Percentiles rank a stretch among this genome's conserved stretches.
These are phyloP conservation scores for Scatophagus argus DNA, from an alignment of 2,113 vertebrate genomes.

Conservation along the genomic window DNA sequence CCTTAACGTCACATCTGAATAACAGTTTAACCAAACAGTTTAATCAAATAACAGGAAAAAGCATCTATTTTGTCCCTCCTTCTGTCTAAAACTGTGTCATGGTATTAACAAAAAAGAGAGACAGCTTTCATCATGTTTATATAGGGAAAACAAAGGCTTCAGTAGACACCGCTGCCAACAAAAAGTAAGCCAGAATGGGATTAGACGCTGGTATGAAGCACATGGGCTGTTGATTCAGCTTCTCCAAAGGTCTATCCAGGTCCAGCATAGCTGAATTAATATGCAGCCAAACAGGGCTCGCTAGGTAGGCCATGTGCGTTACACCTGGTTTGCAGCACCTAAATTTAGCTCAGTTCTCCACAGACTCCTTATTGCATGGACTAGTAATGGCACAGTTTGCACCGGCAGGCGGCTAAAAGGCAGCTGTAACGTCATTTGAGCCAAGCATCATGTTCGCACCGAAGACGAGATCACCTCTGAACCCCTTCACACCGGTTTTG, in stretches of 20 bases:
- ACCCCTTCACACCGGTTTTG: not conserved
- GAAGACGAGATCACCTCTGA: constrained; percentile 52
- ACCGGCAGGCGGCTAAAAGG: constrained; percentile 32
- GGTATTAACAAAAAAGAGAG: constrained; percentile 20
- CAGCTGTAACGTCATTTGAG: constrained; percentile 20
- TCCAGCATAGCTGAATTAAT: constrained; percentile 41
- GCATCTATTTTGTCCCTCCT: not conserved
- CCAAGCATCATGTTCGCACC: not conserved
- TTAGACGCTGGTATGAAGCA: constrained; percentile 19
- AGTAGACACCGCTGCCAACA: constrained; percentile 7
- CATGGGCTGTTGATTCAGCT: constrained; percentile 23
- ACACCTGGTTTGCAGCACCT: constrained; percentile 77
- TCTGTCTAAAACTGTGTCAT: constrained; percentile 34
- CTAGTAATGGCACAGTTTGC: constrained; percentile 62
- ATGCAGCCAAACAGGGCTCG: constrained; percentile 18
- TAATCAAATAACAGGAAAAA: not conserved
- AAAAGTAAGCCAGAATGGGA: constrained; percentile 46
- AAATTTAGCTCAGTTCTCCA: constrained; percentile 75
- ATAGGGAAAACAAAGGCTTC: constrained; percentile 44
- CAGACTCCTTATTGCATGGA: constrained; percentile 54
- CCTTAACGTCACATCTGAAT: constrained; percentile 23
- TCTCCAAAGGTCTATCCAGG: constrained; percentile 18
- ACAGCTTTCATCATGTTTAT: constrained; percentile 43
- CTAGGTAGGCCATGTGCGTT: constrained; percentile 75
- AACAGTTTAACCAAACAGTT: constrained; percentile 21